Evolutionary conservation across 2,797 vertebrate genomes (phyloP), one percentile per base, ranked within the genome.

Genomic region (Pachyuromys duprasi): DNA sequence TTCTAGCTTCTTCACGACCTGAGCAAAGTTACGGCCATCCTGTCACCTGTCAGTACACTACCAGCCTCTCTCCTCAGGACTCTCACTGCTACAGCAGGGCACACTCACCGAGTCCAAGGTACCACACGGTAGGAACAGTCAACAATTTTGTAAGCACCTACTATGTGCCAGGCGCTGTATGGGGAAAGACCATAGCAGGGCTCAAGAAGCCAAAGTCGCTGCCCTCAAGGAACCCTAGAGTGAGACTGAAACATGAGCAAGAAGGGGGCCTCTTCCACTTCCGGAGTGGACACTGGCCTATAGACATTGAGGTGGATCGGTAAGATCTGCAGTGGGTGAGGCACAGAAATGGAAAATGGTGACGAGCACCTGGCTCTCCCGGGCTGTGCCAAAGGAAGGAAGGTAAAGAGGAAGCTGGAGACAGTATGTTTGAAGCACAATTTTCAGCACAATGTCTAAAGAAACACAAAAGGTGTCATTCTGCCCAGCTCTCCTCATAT

Each of bases 311-410:
- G 26, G 18, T 81, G 49, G 26, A 42, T 39, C 28, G 13, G 49
- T 55, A 57, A 70, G 26, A 80, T 0, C 7, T 45, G 74, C n/a
- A 28, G 33, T 24, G 60, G 28, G 31, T 45, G 72, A 57, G 31
- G 0, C 1, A 18, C 55, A 31, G 55, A 79, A 39, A 53, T 14
- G 1, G 42, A 7, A 60, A 57, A 31, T 14, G 15, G 60, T 4
- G n/a, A 2, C 0, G 1, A 26, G 3, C 20, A 14, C 69, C 26
- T 22, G 18, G 22, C 49, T 49, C 1, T 42, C 60, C 31, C 8
- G n/a, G 63, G 62, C 36, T 28, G 22, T 0, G 55, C 33, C 84
- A 53, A 79, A 74, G 53, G 36, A 45, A 55, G 62, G n/a, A n/a
- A 33, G 57, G 53, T 36, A 70, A 31, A 14, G 45, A 36, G 74